These are phyloP conservation scores for Drosophila emarginata DNA, from an alignment of 2,888 invertebrate genomes.

Conservation along the genomic window DNA sequence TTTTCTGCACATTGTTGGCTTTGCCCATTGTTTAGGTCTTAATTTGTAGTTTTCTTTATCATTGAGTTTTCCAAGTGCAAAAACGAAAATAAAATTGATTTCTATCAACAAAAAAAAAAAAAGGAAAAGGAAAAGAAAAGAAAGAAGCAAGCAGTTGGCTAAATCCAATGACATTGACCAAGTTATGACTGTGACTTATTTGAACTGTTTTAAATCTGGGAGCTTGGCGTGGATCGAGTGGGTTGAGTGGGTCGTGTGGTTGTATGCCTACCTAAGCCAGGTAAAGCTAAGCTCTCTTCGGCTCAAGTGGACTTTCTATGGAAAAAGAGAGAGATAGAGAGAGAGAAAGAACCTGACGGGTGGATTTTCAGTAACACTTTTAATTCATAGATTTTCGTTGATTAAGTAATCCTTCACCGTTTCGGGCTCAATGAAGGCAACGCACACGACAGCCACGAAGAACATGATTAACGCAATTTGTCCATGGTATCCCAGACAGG, in stretches of 20 bases:
- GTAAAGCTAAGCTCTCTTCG: slow-evolving; percentile 32
- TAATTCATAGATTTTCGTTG: slow-evolving; percentile 72
- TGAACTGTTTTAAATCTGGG: slow-evolving; percentile 44
- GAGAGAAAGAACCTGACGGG: too few relatives aligned
- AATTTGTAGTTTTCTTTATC: slow-evolving; percentile 65
- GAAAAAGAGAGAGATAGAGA: too few relatives aligned
- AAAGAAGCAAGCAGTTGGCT: neutral
- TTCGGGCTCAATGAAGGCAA: slow-evolving; percentile 59
- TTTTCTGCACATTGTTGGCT: slow-evolving; percentile 73
- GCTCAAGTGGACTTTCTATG: slow-evolving; percentile 49
- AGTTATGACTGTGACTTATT: slow-evolving; percentile 28
- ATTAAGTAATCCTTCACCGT: slow-evolving; percentile 66
- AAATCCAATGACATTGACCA: slow-evolving; percentile 7
- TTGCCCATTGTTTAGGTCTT: slow-evolving; percentile 64
- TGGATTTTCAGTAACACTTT: slow-evolving; percentile 63
- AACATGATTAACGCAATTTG: slow-evolving; percentile 9
- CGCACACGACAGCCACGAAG: slow-evolving; percentile 47
- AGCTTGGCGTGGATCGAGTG: slow-evolving; percentile 23
- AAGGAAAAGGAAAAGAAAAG: too few relatives aligned
- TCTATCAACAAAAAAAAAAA: slow-evolving; percentile 13
- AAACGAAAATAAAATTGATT: slow-evolving; percentile 47
- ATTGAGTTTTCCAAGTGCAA: slow-evolving; percentile 43
- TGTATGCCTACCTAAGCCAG: slow-evolving; percentile 54
- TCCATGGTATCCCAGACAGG: slow-evolving; percentile 52
- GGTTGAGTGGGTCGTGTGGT: slow-evolving; percentile 19